Base-by-base conservation (phyloP, 1,140 invertebrate species). In the Whitmania pigra region DNA sequence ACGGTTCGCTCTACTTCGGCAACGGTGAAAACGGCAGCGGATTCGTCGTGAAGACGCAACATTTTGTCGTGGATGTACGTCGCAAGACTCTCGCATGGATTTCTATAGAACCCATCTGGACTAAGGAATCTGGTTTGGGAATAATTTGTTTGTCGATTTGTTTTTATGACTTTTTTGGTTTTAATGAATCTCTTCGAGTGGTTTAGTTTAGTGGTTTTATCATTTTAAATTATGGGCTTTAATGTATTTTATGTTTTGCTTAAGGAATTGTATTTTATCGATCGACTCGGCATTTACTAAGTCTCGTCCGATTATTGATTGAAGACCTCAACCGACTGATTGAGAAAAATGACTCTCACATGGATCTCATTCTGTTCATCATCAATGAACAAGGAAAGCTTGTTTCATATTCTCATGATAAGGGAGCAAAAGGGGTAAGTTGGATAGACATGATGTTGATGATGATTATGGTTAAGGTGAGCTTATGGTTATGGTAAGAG, bases 321-420 rank as follows among this genome's bases (percentile, higher is more conserved):
- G 22, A 63, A 63, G 22, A 22, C 22, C 29, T 63, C 4, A 63
- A 25, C 22, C 57, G 29, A 25, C 22, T 20, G 29, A 25, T 63
- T 20, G 29, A 63, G 15, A 63, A 63, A 13, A 63, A 31, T 11
- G 29, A 63, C 18, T 22, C 29, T 11, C 22, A 25, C 57, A 63
- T 63, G 57, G 57, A 63, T 63, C 13, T 63, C 5, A 63, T 20
- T 63, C 29, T 63, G 11, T 63, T 63, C 22, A 1, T 63, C 11
- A 6, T 63, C 11, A 31, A 13, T 18, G 22, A 22, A 63, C 22
- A n/a, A 22, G 22, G 22, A 31, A 63, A 31, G 18, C 11, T 63
- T 13, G 57, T 63, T 63, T 63, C 57, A 18, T n/a, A 63, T 63
- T 63, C 57, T 22, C 57, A n/a, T 13, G 57, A 63, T 13, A 63